phyloP scores from a whole-genome alignment of 2,888 invertebrate species.

The Colletes collaris region DNA sequence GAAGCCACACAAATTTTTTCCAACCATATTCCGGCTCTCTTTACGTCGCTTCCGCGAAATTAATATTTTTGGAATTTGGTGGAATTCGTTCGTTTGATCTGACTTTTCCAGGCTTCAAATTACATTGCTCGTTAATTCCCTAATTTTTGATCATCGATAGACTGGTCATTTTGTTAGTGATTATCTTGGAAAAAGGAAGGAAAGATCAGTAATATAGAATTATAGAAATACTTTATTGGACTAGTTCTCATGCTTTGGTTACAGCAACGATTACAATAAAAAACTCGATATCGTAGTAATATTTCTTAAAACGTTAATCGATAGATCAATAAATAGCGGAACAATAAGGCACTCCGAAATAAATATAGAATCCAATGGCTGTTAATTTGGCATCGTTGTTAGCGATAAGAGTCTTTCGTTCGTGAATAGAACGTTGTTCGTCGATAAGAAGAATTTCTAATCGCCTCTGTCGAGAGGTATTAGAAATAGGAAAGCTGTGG shows the following conservation, averaged over 20 bases:
- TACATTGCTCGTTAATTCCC: neutral
- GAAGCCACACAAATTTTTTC: constrained; percentile 47
- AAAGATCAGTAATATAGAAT: constrained; percentile 4
- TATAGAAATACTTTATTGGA: constrained; percentile 67
- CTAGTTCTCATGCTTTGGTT: constrained; percentile 66
- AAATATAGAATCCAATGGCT: constrained; percentile 58
- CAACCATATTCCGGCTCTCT: neutral
- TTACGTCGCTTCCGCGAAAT: constrained; percentile 19
- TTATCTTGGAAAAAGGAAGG: too few species aligned
- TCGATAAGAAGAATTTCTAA: constrained; percentile 6
- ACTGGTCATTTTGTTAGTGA: too few species aligned
- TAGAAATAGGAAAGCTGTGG: constrained; percentile 73
- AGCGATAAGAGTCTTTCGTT: neutral
- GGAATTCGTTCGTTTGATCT: neutral
- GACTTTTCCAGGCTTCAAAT: neutral
- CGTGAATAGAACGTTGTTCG: neutral
- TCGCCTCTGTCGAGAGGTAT: constrained; percentile 13
- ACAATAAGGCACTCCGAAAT: constrained; percentile 68
- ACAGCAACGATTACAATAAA: constrained; percentile 46
- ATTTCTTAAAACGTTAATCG: constrained; percentile 34
- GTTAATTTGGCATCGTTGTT: neutral
- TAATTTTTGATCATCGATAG: neutral
- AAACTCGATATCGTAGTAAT: constrained; percentile 24
- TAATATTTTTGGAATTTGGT: constrained; percentile 15
- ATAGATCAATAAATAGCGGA: constrained; percentile 59